A percentile compares a stretch with the other conserved stretches of the same genome.
These are phyloP conservation scores for Nematolebias whitei DNA, from an alignment of 2,113 vertebrate genomes.

Conservation along the genomic window DNA sequence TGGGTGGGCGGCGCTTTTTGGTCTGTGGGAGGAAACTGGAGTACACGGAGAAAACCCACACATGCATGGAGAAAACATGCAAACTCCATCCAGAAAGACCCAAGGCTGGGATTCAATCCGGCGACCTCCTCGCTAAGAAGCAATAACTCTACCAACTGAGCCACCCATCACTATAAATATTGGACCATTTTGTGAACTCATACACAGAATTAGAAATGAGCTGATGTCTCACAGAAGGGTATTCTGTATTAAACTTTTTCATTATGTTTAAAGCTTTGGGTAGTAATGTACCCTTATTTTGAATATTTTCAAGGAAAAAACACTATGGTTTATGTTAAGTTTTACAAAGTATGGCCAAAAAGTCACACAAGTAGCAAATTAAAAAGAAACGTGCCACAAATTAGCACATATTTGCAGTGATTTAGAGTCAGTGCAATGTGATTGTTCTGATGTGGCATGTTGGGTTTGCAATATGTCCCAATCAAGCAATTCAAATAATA, in stretches of 20 bases:
- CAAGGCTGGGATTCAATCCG: too few relatives aligned
- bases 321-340: not conserved
- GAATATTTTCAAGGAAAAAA: not conserved
- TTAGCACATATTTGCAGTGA: conserved; percentile 39
- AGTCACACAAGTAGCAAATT: not conserved
- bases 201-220: conserved; percentile 90
- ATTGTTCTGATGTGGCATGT: conserved; percentile 72
- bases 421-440: conserved; percentile 55
- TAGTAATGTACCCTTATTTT: conserved; percentile 45
- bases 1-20: too few relatives aligned
- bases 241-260: conserved; percentile 75
- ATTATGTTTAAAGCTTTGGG: conserved; percentile 64
- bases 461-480: conserved; percentile 78
- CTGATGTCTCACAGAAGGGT: conserved; percentile 75
- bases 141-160: too few relatives aligned
- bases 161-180: conserved; percentile 85
- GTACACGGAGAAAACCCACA: too few relatives aligned
- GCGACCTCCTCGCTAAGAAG: too few relatives aligned
- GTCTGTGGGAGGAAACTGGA: too few relatives aligned
- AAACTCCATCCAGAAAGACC: too few relatives aligned
- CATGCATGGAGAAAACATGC: too few relatives aligned
- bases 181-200: conserved; percentile 84
- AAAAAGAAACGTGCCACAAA: conserved; percentile 41
- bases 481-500: conserved; percentile 78
- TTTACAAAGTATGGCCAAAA: not conserved